phyloP scores from a whole-genome alignment of 2,888 invertebrate species.

The Dioctria linearis region DNA sequence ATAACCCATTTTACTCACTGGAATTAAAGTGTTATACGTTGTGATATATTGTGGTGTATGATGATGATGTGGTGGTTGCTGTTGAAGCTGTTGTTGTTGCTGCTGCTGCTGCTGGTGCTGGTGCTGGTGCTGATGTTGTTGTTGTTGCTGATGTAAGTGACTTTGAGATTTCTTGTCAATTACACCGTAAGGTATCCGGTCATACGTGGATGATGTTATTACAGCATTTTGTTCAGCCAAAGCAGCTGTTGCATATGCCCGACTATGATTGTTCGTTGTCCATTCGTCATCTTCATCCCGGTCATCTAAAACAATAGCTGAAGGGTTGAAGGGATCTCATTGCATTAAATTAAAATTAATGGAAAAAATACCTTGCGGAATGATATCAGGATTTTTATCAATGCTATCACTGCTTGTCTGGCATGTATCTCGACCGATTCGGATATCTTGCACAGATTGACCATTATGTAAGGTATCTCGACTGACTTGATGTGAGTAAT shows the following conservation, averaged over 20 bases:
- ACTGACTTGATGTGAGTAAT: slow-evolving; percentile 68
- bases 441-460: slow-evolving; percentile 69
- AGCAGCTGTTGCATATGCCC: slow-evolving; percentile 70
- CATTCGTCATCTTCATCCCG: slow-evolving; percentile 71
- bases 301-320: slow-evolving; percentile 64
- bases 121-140: slow-evolving; percentile 58
- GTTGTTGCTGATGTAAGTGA: slow-evolving; percentile 61
- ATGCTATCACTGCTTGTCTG: slow-evolving; percentile 70
- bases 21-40: slow-evolving; percentile 70
- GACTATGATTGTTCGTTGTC: slow-evolving; percentile 69
- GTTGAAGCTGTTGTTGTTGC: slow-evolving; percentile 60
- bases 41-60: slow-evolving; percentile 66
- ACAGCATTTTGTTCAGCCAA: slow-evolving; percentile 71
- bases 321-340: slow-evolving; percentile 53
- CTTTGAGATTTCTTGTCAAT: slow-evolving; percentile 67
- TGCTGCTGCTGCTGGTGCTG: slow-evolving; percentile 62
- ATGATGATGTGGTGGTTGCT: slow-evolving; percentile 59
- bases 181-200: slow-evolving; percentile 69
- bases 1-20: slow-evolving; percentile 69
- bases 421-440: slow-evolving; percentile 68
- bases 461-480: slow-evolving; percentile 68
- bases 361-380: slow-evolving; percentile 68
- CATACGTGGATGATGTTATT: slow-evolving; percentile 67
- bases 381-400: slow-evolving; percentile 71
- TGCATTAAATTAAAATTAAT: slow-evolving; percentile 35